phyloP scores from a whole-genome alignment of 2,888 invertebrate genomes.

The Drosophila niveifrons region DNA sequence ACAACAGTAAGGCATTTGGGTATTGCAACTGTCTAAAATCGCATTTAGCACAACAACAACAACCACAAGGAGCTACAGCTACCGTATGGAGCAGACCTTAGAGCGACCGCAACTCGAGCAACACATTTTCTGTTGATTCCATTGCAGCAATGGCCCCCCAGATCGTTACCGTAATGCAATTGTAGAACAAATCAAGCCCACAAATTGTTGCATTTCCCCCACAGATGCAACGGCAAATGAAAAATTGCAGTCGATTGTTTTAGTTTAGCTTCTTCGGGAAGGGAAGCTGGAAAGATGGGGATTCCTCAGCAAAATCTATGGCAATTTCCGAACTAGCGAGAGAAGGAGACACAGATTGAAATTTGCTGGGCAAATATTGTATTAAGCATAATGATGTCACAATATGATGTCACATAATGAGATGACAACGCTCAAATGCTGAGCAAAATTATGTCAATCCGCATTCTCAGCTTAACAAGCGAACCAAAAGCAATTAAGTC shows the following conservation, averaged over 20 bases:
- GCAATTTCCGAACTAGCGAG: conserved; percentile 3
- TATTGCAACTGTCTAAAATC: conserved; percentile 20
- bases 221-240: conserved; percentile 8
- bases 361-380: not conserved
- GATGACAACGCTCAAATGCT: not conserved
- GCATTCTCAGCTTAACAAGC: not conserved
- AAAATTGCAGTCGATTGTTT: conserved; percentile 15
- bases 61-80: not conserved
- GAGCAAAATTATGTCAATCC: not conserved
- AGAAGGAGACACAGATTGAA: not conserved
- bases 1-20: conserved; percentile 17
- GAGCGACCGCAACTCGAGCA: not conserved
- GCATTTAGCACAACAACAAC: conserved; percentile 10
- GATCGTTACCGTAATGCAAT: conserved; percentile 56
- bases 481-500: not conserved
- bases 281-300: no score
- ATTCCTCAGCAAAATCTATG: not conserved
- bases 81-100: conserved; percentile 1
- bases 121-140: no score
- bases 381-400: not conserved
- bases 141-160: conserved; percentile 5
- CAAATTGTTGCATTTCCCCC: conserved; percentile 37
- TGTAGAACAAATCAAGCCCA: conserved; percentile 54
- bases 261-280: conserved; percentile 1
- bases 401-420: conserved; percentile 1